These are phyloP conservation scores for Gavia stellata DNA, from an alignment of 2,113 vertebrate genomes.

Conservation along the genomic window DNA sequence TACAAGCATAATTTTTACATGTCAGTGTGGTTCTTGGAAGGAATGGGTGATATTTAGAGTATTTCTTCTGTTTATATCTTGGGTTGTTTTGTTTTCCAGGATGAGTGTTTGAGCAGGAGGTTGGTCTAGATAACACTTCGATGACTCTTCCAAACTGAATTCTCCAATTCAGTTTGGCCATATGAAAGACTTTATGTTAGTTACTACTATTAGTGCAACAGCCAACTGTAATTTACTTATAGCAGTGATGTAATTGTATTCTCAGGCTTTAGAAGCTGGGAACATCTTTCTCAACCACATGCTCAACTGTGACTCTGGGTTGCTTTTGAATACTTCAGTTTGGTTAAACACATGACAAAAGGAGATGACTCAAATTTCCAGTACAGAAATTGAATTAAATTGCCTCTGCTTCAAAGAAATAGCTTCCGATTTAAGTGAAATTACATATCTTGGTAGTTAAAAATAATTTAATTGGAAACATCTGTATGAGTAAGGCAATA, in stretches of 20 bases:
- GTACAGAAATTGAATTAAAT: neutral
- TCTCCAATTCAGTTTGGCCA: neutral
- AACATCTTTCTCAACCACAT: neutral
- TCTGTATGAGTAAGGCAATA: neutral
- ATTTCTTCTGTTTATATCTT: neutral
- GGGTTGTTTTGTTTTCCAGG: neutral
- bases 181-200: neutral
- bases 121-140: rapidly evolving
- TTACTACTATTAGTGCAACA: neutral
- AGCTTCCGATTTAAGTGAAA: neutral
- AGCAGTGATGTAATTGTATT: neutral
- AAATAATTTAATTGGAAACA: neutral
- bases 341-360: neutral
- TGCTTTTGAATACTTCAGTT: neutral
- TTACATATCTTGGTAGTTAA: neutral
- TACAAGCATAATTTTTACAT: neutral
- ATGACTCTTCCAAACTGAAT: neutral
- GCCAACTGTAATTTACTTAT: neutral
- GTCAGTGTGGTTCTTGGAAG: neutral
- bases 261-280: neutral
- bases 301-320: neutral
- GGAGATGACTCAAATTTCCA: neutral
- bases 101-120: neutral
- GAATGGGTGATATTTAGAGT: neutral
- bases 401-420: neutral